Conservation (phyloP, 2,888 invertebrate genomes). For the Vanessa cardui region DNA sequence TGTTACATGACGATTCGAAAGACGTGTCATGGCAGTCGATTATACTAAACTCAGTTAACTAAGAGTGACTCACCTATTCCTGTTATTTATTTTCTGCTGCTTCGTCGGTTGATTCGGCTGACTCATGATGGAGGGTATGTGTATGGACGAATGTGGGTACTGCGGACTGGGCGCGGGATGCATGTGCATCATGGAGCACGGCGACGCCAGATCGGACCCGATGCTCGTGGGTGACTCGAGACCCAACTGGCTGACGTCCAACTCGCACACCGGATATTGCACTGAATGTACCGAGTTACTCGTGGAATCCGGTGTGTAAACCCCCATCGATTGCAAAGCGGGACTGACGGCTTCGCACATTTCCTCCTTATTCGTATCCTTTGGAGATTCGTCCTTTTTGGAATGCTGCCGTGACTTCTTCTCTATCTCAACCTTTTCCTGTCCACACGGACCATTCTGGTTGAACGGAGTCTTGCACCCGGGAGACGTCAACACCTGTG, state of each 20-base stretch:
- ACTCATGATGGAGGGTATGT: constrained; percentile 78
- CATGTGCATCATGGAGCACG: constrained; percentile 88
- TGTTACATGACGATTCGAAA: too few species aligned
- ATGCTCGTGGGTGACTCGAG: constrained; percentile 95
- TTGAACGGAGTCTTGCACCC: constrained; percentile 66
- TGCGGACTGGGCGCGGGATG: constrained; percentile 81
- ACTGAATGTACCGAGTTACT: constrained; percentile 92
- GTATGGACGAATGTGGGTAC: constrained; percentile 81
- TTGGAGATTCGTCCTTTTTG: constrained; percentile 74
- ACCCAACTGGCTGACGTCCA: constrained; percentile 92
- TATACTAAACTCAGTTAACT: too few species aligned
- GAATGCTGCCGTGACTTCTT: constrained; percentile 67
- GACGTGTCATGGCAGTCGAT: too few species aligned
- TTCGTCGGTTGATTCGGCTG: constrained; percentile 78
- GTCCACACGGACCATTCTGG: constrained; percentile 67
- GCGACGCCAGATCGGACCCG: constrained; percentile 91
- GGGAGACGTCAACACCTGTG: constrained; percentile 67
- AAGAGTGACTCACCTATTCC: constrained; percentile 63
- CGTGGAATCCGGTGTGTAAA: constrained; percentile 93
- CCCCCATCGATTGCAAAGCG: constrained; percentile 91
- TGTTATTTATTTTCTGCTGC: constrained; percentile 78
- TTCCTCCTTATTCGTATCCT: constrained; percentile 70
- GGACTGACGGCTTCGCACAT: constrained; percentile 77
- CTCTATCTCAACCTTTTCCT: constrained; percentile 72
- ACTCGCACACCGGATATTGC: constrained; percentile 89